phyloP scores from a whole-genome alignment of 2,888 invertebrate species.

The Lasioglossum morio region DNA sequence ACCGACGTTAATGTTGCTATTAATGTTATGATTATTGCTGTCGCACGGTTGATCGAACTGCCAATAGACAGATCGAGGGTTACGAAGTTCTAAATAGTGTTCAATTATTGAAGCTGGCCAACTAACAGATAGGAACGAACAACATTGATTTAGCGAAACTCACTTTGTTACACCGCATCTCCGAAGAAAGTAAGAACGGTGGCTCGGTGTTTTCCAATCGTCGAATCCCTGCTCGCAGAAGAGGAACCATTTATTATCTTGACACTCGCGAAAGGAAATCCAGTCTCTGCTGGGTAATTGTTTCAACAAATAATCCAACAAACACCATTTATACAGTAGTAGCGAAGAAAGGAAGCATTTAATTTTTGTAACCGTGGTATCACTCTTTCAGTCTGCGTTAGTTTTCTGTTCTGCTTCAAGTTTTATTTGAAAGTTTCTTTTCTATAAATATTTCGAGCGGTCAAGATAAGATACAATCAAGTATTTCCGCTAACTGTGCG shows the following conservation, averaged over 20 bases:
- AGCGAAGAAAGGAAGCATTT: not conserved
- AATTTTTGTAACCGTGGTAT: not conserved
- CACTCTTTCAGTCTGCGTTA: not conserved
- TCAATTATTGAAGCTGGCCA: not conserved
- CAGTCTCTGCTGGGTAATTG: not conserved
- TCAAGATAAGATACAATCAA: not conserved
- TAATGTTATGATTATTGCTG: not conserved
- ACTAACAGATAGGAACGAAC: not conserved
- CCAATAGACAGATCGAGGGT: not conserved
- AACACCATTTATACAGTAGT: not conserved
- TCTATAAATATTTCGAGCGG: not conserved
- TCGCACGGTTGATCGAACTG: not conserved
- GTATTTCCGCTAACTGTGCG: not conserved
- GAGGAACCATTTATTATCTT: conserved; percentile 8
- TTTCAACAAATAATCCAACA: not conserved
- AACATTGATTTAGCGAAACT: not conserved
- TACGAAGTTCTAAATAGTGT: not conserved
- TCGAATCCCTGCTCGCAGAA: not conserved
- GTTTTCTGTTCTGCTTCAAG: not conserved
- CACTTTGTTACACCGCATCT: not conserved
- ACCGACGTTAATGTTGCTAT: not conserved
- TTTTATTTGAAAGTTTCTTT: not conserved
- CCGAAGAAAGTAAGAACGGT: not conserved
- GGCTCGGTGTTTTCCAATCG: conserved; percentile 1
- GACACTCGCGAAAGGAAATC: conserved; percentile 11